Conservation (phyloP, 2,797 vertebrate species). For the Halcyon leucocephala region DNA sequence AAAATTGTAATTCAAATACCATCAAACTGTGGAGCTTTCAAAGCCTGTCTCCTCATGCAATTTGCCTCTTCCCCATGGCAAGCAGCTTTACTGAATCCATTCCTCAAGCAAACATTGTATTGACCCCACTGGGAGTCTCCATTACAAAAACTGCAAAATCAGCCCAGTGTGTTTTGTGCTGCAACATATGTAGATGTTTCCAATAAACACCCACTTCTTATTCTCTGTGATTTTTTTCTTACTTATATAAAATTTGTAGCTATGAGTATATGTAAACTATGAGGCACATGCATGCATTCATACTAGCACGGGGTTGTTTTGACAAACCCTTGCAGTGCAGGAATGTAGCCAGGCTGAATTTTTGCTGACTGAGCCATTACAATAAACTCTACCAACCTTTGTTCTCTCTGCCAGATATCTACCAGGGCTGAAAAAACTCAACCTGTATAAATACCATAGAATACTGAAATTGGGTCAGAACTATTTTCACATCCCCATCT, state of each 20-base stretch:
- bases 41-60: neutral
- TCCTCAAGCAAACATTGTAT: slow-evolving; percentile 21
- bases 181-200: slow-evolving; percentile 18
- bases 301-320: slow-evolving; percentile 12
- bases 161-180: neutral
- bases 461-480: neutral
- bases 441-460: neutral
- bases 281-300: neutral
- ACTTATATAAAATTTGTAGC: neutral
- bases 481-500: neutral
- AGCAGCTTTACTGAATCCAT: neutral
- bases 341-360: slow-evolving; percentile 21
- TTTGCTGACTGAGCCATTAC: slow-evolving; percentile 32
- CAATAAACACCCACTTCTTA: slow-evolving; percentile 2
- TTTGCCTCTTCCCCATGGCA: slow-evolving; percentile 2
- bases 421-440: neutral
- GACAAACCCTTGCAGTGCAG: slow-evolving; percentile 12
- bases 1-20: slow-evolving; percentile 11
- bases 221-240: neutral
- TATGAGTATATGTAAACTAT: neutral
- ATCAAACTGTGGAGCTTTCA: neutral
- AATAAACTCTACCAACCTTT: slow-evolving; percentile 32
- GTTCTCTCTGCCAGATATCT: slow-evolving; percentile 21
- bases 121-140: neutral
- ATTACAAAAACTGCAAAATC: neutral